Conservation (phyloP, 2,797 vertebrate species). For the Dipus sagitta region DNA sequence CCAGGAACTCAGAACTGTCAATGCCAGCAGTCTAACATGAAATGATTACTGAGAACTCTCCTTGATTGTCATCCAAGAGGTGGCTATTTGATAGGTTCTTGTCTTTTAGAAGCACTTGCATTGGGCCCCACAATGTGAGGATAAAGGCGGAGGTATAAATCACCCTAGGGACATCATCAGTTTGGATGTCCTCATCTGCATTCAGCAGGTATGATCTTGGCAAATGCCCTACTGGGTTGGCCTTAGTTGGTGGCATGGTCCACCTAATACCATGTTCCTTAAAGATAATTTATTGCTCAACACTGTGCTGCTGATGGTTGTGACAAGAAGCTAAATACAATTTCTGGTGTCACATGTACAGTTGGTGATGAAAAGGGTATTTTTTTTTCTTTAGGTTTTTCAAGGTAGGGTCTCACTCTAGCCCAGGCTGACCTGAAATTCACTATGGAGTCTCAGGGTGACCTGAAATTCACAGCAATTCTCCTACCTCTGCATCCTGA, state of each 20-base stretch:
- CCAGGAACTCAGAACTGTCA: conserved; percentile 96
- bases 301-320: conserved; percentile 90
- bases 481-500: too few species aligned
- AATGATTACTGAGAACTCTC: conserved; percentile 96
- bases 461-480: too few species aligned
- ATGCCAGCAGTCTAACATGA: conserved; percentile 94
- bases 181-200: conserved; percentile 89
- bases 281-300: conserved; percentile 95
- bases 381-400: conserved; percentile 61
- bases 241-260: conserved; percentile 86
- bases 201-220: conserved; percentile 83
- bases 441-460: too few species aligned
- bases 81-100: conserved; percentile 96
- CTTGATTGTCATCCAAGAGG: conserved; percentile 95
- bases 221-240: conserved; percentile 84
- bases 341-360: conserved; percentile 90
- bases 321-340: conserved; percentile 93
- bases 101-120: conserved; percentile 92
- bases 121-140: conserved; percentile 86
- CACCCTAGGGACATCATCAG: conserved; percentile 84
- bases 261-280: conserved; percentile 94
- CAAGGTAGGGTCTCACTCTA: too few species aligned
- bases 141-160: conserved; percentile 86
- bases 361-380: conserved; percentile 86
- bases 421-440: too few species aligned